Evolutionary conservation across 2,797 vertebrate genomes (phyloP).

Genomic region (Sternarchorhynchus goeldii): DNA sequence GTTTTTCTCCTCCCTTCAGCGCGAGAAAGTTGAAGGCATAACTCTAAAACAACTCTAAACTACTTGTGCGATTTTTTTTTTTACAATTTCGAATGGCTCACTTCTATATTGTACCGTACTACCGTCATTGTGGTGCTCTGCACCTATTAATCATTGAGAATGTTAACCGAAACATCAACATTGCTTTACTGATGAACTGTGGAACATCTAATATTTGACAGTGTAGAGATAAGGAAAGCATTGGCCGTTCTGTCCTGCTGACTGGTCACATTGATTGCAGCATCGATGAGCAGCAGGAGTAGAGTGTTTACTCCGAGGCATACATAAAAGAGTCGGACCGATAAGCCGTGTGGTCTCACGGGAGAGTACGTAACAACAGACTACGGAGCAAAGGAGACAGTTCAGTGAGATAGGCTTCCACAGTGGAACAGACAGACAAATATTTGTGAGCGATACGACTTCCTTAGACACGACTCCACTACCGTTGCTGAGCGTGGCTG

Average conservation of each 20-base stretch:
- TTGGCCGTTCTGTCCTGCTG: constrained; percentile 34
- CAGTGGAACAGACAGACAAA: constrained; percentile 44
- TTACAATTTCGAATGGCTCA: too few relatives aligned
- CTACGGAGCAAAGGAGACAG: constrained; percentile 39
- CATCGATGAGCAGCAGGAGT: constrained; percentile 51
- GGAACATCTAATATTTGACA: constrained; percentile 24
- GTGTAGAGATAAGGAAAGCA: constrained; percentile 23
- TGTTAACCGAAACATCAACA: constrained; percentile 24
- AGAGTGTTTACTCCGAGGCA: constrained; percentile 48
- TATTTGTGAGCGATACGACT: constrained; percentile 25
- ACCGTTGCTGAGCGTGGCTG: not conserved
- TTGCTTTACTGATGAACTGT: constrained; percentile 36
- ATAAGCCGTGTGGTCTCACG: constrained; percentile 53
- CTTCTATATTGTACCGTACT: too few relatives aligned
- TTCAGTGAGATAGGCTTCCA: constrained; percentile 49
- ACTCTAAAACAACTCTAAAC: too few relatives aligned
- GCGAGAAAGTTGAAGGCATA: too few relatives aligned
- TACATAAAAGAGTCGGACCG: constrained; percentile 46
- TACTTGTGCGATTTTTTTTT: too few relatives aligned
- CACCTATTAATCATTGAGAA: not conserved
- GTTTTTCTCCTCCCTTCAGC: too few relatives aligned
- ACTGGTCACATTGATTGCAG: constrained; percentile 52
- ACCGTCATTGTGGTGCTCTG: too few relatives aligned
- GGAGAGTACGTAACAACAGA: constrained; percentile 51
- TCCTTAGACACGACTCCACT: constrained; percentile 16